Evolutionary conservation across 92 coral and sea anemone genomes (phyloP).

Genomic region (Epizoanthus fatuus): DNA sequence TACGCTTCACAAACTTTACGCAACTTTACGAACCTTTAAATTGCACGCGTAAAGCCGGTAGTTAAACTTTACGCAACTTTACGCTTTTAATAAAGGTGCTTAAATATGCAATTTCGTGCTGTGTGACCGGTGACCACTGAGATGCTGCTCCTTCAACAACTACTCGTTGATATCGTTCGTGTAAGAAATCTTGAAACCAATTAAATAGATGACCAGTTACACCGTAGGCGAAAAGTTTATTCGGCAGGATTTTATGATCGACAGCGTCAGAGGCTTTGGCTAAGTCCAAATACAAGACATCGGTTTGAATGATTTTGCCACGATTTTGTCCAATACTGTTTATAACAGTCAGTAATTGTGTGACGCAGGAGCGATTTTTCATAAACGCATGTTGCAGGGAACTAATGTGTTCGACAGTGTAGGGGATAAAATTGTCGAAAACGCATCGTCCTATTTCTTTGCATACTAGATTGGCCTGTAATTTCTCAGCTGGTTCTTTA

Average conservation of each 20-base stretch:
- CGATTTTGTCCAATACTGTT: conserved; percentile 33
- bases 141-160: conserved; percentile 47
- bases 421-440: background rate
- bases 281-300: conserved; percentile 54
- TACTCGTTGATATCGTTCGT: conserved; percentile 54
- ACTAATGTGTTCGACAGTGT: background rate
- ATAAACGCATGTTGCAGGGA: conserved; percentile 15
- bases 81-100: no score
- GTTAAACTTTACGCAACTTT: no score
- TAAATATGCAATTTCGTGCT: no score
- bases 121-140: conserved; percentile 37
- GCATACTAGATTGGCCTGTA: no score
- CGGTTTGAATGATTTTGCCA: conserved; percentile 50
- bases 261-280: conserved; percentile 66
- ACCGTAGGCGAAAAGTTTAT: conserved; percentile 26
- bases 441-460: no score
- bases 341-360: conserved; percentile 40
- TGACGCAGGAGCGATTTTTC: conserved; percentile 40
- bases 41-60: no score
- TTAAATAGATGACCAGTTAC: conserved; percentile 29
- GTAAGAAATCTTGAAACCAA: conserved; percentile 46
- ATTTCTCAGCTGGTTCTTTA: no score
- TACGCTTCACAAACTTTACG: no score
- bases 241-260: conserved; percentile 34
- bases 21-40: no score